Conservation (phyloP, 1,140 invertebrate species). For the Brachionus rubens region DNA sequence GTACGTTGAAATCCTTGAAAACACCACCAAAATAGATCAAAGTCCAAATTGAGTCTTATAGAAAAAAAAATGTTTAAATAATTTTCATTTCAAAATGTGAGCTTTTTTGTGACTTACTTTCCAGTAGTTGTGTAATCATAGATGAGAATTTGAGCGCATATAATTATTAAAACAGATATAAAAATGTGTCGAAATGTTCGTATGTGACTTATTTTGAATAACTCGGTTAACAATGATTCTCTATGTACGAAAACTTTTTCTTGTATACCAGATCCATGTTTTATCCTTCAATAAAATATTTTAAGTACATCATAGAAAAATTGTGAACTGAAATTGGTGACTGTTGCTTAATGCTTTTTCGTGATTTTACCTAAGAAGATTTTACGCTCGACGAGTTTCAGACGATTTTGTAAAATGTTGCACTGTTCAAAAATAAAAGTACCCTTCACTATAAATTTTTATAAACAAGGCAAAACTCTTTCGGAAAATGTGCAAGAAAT, state of each 20-base stretch:
- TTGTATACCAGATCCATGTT: background rate
- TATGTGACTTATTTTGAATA: conserved; percentile 75
- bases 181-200: conserved; percentile 79
- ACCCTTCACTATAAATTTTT: too few relatives aligned
- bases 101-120: conserved; percentile 62
- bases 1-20: conserved; percentile 64
- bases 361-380: too few relatives aligned
- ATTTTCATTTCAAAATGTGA: too few relatives aligned
- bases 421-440: too few relatives aligned
- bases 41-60: conserved; percentile 64
- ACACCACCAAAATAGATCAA: conserved; percentile 62
- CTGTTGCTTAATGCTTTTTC: too few relatives aligned
- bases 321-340: too few relatives aligned
- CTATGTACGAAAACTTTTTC: conserved; percentile 37
- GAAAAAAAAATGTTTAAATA: conserved; percentile 38
- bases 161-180: conserved; percentile 71
- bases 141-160: conserved; percentile 70
- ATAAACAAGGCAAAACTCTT: too few relatives aligned
- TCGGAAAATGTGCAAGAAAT: too few relatives aligned
- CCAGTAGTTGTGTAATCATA: conserved; percentile 72
- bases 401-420: too few relatives aligned
- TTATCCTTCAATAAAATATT: background rate
- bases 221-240: conserved; percentile 57
- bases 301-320: too few relatives aligned
- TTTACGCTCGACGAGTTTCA: too few relatives aligned